Conservation (phyloP, 2,888 invertebrate genomes). For the Neuroscelio doddi region DNA sequence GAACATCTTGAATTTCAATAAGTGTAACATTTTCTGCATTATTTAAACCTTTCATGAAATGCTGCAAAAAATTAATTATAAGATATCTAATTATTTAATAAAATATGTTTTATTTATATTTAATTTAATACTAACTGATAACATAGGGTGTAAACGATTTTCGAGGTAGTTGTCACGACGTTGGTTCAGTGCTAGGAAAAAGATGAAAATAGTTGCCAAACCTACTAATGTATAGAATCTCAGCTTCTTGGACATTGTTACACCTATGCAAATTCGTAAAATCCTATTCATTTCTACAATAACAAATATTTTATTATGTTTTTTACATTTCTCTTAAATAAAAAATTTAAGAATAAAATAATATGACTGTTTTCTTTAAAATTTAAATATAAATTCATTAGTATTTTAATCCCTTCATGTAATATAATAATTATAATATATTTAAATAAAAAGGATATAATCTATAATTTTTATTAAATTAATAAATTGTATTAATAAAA, state of each 20-base stretch:
- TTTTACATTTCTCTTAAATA: conserved; percentile 1
- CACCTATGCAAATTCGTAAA: conserved; percentile 48
- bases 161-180: conserved; percentile 67
- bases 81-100: background rate
- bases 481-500: too few relatives aligned
- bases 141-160: conserved; percentile 64
- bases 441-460: background rate
- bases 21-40: conserved; percentile 56
- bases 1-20: conserved; percentile 75
- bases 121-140: conserved; percentile 62
- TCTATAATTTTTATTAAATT: too few relatives aligned
- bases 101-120: conserved; percentile 8
- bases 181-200: conserved; percentile 67
- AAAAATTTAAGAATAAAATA: too few relatives aligned
- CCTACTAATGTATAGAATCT: conserved; percentile 68
- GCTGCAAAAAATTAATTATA: conserved; percentile 50
- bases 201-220: conserved; percentile 68
- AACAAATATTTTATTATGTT: conserved; percentile 4
- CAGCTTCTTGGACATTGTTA: conserved; percentile 66
- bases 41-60: conserved; percentile 52
- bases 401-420: background rate
- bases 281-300: background rate
- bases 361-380: too few relatives aligned
- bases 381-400: too few relatives aligned
- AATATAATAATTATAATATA: background rate